A percentile compares a stretch with the other conserved stretches of the same genome.
phyloP scores from a whole-genome alignment of 2,888 invertebrate genomes.

The Caenorhabditis virilis region DNA sequence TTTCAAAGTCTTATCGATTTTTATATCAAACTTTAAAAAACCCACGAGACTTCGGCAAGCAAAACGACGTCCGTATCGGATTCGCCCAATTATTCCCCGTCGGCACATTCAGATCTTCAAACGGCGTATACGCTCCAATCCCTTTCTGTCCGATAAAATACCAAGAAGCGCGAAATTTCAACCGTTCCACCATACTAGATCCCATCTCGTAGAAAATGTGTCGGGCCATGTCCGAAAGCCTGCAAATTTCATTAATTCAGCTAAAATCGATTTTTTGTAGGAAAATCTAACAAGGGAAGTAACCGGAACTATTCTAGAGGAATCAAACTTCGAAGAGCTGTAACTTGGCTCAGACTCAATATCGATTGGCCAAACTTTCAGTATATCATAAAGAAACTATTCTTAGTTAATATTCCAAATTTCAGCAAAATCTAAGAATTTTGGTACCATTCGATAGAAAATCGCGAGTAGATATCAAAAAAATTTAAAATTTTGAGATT shows the following conservation, averaged over 20 bases:
- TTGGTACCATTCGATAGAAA: too few relatives aligned
- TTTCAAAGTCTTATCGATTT: not conserved
- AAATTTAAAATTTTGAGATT: too few relatives aligned
- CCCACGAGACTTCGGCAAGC: constrained; percentile 69
- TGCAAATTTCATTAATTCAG: constrained; percentile 55
- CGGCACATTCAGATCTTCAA: constrained; percentile 69
- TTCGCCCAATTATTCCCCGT: constrained; percentile 69
- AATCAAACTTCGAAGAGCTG: too few relatives aligned
- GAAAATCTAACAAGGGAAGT: too few relatives aligned
- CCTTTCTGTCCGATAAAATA: constrained; percentile 68
- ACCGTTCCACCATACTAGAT: constrained; percentile 73
- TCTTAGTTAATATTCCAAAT: too few relatives aligned
- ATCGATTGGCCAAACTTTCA: too few relatives aligned
- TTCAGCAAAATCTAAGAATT: too few relatives aligned
- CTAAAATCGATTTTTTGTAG: too few relatives aligned
- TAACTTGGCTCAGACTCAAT: too few relatives aligned
- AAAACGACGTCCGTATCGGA: constrained; percentile 70
- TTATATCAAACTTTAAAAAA: not conserved
- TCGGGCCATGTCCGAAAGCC: constrained; percentile 72
- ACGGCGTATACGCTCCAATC: constrained; percentile 72
- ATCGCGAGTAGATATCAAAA: too few relatives aligned
- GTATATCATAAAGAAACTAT: too few relatives aligned
- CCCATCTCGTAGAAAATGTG: constrained; percentile 73
- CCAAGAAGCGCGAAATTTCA: constrained; percentile 74
- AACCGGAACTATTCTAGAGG: too few relatives aligned